Evolutionary conservation across 2,888 invertebrate genomes (phyloP), one percentile per base, ranked within the genome.

Genomic region (Chymomyza caudatula): DNA sequence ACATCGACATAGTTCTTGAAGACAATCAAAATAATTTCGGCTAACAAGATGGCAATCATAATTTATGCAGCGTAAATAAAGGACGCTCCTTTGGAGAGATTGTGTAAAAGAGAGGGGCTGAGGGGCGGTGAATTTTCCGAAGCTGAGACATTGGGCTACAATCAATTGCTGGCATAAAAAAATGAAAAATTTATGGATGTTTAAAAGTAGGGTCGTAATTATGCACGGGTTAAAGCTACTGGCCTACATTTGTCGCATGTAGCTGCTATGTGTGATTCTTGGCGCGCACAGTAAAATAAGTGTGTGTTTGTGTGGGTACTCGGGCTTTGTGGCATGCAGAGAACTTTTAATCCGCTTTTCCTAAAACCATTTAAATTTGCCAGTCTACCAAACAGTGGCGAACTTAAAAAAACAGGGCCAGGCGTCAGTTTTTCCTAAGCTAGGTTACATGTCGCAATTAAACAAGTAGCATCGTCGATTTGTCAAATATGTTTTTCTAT

Each of bases 311-410:
- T 8, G 64, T 51, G 47, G n/a, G 44, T 63, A 72, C 84, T 80
- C 80, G 80, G 80, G 80, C 84, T 86, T 84, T 85, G 84, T 76
- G 86, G 80, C 86, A 78, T 86, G 86, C 86, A 81, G 86, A 78
- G 86, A 86, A 82, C 82, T 85, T 80, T 85, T 83, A 83, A 83
- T 86, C 82, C 82, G 82, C 85, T 83, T 83, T 86, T 85, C 83
- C 82, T 83, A 85, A 85, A 86, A 83, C 86, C 80, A 81, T 81
- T 81, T 81, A 81, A 81, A 81, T 81, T 81, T 86, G 78, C 84
- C 76, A 53, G 63, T 20, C 73, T 58, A 44, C 25, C 65, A 60
- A 29, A 3, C 15, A 51, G 52, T 20, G 25, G 69, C 44, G 49
- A 56, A 22, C 11, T 69, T 65, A 58, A 65, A n/a, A 54, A 51